phyloP scores from a whole-genome alignment of 1,140 invertebrate genomes.

The Hylaeus volcanicus region DNA sequence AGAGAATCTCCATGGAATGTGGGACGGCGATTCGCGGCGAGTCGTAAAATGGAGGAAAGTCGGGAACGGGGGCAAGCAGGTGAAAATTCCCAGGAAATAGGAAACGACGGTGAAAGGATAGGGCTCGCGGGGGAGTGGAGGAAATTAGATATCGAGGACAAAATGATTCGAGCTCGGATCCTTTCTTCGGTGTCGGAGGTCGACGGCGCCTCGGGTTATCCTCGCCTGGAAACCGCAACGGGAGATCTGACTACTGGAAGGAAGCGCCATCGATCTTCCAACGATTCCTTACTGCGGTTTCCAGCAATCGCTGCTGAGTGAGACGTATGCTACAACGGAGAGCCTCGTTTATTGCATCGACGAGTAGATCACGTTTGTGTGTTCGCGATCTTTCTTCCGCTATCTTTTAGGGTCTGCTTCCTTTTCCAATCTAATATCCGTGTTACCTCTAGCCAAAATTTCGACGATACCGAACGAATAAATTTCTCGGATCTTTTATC shows the following conservation, averaged over 20 bases:
- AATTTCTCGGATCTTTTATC: too few species aligned
- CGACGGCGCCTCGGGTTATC: conserved; percentile 27
- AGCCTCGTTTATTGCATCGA: too few species aligned
- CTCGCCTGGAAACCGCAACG: conserved; percentile 10
- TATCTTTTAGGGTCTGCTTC: too few species aligned
- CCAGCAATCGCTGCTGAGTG: too few species aligned
- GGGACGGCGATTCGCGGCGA: not conserved
- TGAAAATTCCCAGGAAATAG: conserved; percentile 30
- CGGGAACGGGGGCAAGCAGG: not conserved
- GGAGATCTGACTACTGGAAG: conserved; percentile 2
- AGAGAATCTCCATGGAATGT: not conserved
- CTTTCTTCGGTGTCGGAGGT: conserved; percentile 23
- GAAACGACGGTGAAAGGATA: not conserved
- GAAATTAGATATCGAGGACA: conserved; percentile 49
- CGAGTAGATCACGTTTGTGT: too few species aligned
- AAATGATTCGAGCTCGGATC: conserved; percentile 25
- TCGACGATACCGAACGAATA: too few species aligned
- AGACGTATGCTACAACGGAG: too few species aligned
- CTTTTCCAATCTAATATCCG: too few species aligned
- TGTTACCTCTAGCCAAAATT: too few species aligned
- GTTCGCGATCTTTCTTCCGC: too few species aligned
- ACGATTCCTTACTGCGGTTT: not conserved
- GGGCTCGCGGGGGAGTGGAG: not conserved
- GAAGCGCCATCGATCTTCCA: conserved; percentile 15
- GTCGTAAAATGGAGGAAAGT: not conserved